These are phyloP conservation scores for Scophthalmus maximus DNA, from an alignment of 2,113 vertebrate species.

Conservation along the genomic window DNA sequence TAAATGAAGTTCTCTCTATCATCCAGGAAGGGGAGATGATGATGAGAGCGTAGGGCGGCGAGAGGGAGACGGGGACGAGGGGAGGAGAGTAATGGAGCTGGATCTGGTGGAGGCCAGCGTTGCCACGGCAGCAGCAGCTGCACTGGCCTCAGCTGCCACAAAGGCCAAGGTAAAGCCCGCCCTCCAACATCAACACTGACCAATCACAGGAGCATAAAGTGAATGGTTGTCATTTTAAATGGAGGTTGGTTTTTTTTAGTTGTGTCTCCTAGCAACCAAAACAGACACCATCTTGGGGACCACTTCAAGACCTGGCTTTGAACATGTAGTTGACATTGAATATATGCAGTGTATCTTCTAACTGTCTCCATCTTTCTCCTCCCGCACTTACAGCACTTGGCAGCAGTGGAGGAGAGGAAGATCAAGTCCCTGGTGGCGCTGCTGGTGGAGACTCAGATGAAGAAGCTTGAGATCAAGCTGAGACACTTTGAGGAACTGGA, in stretches of 20 bases:
- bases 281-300: conserved; percentile 1
- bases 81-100: conserved; percentile 86
- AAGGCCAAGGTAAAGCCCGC: conserved; percentile 93
- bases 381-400: conserved; percentile 86
- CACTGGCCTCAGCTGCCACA: conserved; percentile 94
- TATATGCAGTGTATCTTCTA: background rate
- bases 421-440: conserved; percentile 97
- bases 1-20: background rate
- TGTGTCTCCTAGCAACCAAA: conserved; percentile 31
- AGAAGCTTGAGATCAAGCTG: conserved; percentile 98
- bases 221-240: conserved; percentile 11
- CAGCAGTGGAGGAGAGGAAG: conserved; percentile 96
- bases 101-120: conserved; percentile 94
- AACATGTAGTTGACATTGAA: background rate
- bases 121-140: conserved; percentile 93
- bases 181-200: background rate
- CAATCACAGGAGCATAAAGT: background rate
- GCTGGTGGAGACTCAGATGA: conserved; percentile 98
- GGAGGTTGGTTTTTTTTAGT: background rate
- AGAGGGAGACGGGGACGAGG: conserved; percentile 86
- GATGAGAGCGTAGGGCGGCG: conserved; percentile 84
- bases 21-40: conserved; percentile 83
- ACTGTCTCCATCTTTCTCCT: background rate
- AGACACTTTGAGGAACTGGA: conserved; percentile 98
- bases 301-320: background rate